Evolutionary conservation across 2,888 invertebrate species (phyloP).

Genomic region (Dendrolimus houi): DNA sequence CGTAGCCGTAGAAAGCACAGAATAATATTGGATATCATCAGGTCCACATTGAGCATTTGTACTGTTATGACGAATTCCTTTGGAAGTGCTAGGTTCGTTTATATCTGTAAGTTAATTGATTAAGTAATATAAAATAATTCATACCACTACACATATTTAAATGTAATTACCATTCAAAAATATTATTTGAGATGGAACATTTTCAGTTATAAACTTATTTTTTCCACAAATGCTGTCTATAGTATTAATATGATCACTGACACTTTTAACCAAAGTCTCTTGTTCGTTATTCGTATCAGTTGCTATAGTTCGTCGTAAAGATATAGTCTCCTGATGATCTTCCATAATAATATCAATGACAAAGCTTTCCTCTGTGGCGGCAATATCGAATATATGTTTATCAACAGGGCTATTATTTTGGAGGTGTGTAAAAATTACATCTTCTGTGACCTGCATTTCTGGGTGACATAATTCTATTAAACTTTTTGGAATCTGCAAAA

Average conservation of each 20-base stretch:
- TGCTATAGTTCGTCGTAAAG: constrained; percentile 40
- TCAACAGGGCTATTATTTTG: not conserved
- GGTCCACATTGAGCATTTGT: constrained; percentile 64
- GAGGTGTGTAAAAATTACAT: constrained; percentile 3
- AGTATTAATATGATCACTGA: constrained; percentile 26
- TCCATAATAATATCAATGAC: constrained; percentile 45
- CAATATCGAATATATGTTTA: constrained; percentile 17
- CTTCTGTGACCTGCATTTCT: constrained; percentile 18
- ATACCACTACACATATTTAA: not conserved
- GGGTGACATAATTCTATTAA: constrained; percentile 39
- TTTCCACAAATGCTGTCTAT: constrained; percentile 27
- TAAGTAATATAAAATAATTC: not conserved
- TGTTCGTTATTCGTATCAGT: constrained; percentile 32
- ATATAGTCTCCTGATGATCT: constrained; percentile 39
- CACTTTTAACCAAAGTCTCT: constrained; percentile 26
- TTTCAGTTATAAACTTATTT: constrained; percentile 25
- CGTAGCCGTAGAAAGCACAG: constrained; percentile 34
- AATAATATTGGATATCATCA: constrained; percentile 27
- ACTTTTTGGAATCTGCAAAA: constrained; percentile 48
- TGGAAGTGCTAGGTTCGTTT: constrained; percentile 67
- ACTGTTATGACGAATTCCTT: constrained; percentile 52
- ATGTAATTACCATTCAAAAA: constrained; percentile 47
- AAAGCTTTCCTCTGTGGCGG: constrained; percentile 36
- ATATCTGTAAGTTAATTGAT: constrained; percentile 39
- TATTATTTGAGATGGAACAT: constrained; percentile 40